Evolutionary conservation across 2,888 invertebrate species (phyloP), one percentile per base, ranked within the genome.

Genomic region (Troilus luridus): DNA sequence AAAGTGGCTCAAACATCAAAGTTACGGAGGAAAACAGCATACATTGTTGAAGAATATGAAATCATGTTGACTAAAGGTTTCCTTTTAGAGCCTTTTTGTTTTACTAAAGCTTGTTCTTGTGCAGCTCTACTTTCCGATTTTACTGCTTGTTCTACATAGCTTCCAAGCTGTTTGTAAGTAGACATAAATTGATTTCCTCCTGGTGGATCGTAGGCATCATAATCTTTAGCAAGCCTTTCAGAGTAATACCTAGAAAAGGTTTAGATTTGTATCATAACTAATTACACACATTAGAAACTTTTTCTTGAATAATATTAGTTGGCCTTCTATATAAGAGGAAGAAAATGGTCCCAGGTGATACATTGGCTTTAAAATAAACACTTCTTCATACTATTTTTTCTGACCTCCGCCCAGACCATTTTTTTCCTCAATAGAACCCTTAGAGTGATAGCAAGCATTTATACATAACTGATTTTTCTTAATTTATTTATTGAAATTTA

Each of bases 201-300:
- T 27, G 27, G 41, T 27, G 85, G 41, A 21, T 58, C 2, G 21
- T 72, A 85, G 21, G 85, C 62, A 56, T 90, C 90, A 24, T 41
- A 88, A 54, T 92, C 92, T 64, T 72, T 89, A 3, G 90, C 85
- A 67, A 62, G 72, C 54, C 90, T 91, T 85, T 91, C 91, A n/a
- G 88, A 27, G 85, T 64, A 92, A 88, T 89, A 89, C 92, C 92
- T 92, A 58, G 27, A 62, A 81, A 67, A 67, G 12, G n/a, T 67
- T n/a, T 67, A 12, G 6, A 67, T 67, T n/a, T 67, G 21, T 67
- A n/a, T 3, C 24, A 67, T 24, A 24, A 67, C 10, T 67, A n/a
- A 67, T 24, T 10, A 90, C 58, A 81, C 3, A 54, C 58, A 12
- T n/a, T 10, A 24, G 58, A 88, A 88, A 85, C 54, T 17, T 85